These are phyloP conservation scores for Apamea anceps DNA, from an alignment of 2,888 invertebrate genomes.

Conservation along the genomic window DNA sequence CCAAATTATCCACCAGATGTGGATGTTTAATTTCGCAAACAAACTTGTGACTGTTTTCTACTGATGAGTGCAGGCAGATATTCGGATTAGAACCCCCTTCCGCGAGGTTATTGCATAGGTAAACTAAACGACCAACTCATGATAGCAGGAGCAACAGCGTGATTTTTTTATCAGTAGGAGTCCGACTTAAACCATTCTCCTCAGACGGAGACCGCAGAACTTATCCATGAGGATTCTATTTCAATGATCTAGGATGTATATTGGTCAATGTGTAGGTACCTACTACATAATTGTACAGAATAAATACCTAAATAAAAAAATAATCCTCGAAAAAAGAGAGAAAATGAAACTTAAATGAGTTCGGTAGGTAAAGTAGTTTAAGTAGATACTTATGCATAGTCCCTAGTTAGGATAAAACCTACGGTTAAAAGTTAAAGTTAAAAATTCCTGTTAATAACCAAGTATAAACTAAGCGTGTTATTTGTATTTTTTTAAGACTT, in stretches of 20 bases:
- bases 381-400: not conserved
- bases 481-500: constrained; percentile 1
- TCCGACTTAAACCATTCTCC: too few relatives aligned
- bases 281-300: not conserved
- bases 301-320: not conserved
- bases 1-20: not conserved
- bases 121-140: too few relatives aligned
- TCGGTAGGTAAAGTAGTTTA: not conserved
- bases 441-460: not conserved
- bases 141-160: too few relatives aligned
- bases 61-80: not conserved
- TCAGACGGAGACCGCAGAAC: too few relatives aligned
- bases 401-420: not conserved
- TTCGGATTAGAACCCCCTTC: not conserved
- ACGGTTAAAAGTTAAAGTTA: not conserved
- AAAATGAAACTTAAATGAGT: not conserved
- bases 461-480: not conserved
- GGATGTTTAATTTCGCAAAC: not conserved
- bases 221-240: not conserved
- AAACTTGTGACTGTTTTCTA: not conserved
- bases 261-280: not conserved
- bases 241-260: not conserved
- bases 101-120: not conserved
- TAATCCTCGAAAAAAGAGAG: not conserved
- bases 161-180: too few relatives aligned